A percentile compares a stretch with the other conserved stretches of the same genome.
Evolutionary conservation across 2,797 vertebrate genomes (phyloP).

Genomic region (Ambastaia sidthimunki): DNA sequence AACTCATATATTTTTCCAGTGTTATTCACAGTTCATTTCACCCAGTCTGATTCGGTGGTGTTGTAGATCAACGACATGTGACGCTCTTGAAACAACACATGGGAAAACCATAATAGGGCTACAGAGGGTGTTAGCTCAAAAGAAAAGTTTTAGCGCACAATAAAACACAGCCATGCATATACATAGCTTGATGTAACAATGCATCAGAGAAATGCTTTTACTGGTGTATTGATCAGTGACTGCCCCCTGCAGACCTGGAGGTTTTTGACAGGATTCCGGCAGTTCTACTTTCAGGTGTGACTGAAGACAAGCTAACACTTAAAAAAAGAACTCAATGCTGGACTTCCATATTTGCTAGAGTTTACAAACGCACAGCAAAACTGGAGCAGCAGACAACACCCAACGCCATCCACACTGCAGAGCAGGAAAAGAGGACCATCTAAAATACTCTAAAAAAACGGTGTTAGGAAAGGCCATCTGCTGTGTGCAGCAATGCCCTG

Average conservation of each 20-base stretch:
- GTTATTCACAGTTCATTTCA: slow-evolving; percentile 20
- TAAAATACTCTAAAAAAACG: slow-evolving; percentile 64
- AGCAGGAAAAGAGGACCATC: slow-evolving; percentile 43
- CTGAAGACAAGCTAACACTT: slow-evolving; percentile 17
- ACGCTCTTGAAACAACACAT: neutral
- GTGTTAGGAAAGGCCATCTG: slow-evolving; percentile 71
- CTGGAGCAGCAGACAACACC: slow-evolving; percentile 56
- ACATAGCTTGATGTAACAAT: neutral
- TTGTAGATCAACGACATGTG: neutral
- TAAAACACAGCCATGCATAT: neutral
- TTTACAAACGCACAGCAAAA: slow-evolving; percentile 59
- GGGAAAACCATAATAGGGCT: neutral
- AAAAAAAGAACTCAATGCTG: slow-evolving; percentile 34
- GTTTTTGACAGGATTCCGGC: neutral
- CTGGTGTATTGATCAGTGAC: neutral
- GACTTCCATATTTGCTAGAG: slow-evolving; percentile 65
- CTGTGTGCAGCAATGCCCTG: slow-evolving; percentile 57
- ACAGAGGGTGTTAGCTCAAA: neutral
- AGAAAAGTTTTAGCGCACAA: neutral
- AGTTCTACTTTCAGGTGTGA: neutral
- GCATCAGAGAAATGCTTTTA: neutral
- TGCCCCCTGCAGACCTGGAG: neutral
- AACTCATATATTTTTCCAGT: slow-evolving; percentile 16
- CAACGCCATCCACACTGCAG: slow-evolving; percentile 71
- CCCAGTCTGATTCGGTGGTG: neutral